Evolutionary conservation across 2,888 invertebrate species (phyloP).

Genomic region (Yponomeuta cagnagella): DNA sequence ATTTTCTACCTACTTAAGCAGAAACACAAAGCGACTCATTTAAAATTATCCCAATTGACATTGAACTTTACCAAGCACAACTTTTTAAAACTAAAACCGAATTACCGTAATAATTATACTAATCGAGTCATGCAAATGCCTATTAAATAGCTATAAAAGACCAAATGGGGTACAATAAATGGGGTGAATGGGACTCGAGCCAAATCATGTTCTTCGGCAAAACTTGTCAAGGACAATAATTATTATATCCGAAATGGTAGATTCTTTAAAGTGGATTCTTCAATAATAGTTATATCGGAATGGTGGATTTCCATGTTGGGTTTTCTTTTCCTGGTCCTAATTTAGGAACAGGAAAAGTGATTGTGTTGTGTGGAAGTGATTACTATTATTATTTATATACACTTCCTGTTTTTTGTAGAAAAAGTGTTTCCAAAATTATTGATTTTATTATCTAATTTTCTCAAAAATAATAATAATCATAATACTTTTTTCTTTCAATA

Average conservation of each 20-base stretch:
- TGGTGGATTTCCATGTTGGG: too few relatives aligned
- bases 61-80: not conserved
- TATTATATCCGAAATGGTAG: not conserved
- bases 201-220: not conserved
- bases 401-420: too few relatives aligned
- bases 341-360: too few relatives aligned
- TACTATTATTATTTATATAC: too few relatives aligned
- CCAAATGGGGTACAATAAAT: not conserved
- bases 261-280: not conserved
- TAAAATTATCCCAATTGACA: not conserved
- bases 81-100: not conserved
- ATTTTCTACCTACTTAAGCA: too few relatives aligned
- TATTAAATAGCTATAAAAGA: not conserved
- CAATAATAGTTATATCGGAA: too few relatives aligned
- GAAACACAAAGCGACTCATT: not conserved
- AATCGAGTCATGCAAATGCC: not conserved
- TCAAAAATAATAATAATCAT: too few relatives aligned
- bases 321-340: too few relatives aligned
- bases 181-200: not conserved
- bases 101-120: not conserved
- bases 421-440: too few relatives aligned
- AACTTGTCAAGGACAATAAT: not conserved
- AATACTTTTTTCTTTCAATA: too few relatives aligned
- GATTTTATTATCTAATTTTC: too few relatives aligned
- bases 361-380: too few relatives aligned